Base-by-base conservation (phyloP, 92 coral and sea anemone genomes). In the Palythoa caribaeorum region DNA sequence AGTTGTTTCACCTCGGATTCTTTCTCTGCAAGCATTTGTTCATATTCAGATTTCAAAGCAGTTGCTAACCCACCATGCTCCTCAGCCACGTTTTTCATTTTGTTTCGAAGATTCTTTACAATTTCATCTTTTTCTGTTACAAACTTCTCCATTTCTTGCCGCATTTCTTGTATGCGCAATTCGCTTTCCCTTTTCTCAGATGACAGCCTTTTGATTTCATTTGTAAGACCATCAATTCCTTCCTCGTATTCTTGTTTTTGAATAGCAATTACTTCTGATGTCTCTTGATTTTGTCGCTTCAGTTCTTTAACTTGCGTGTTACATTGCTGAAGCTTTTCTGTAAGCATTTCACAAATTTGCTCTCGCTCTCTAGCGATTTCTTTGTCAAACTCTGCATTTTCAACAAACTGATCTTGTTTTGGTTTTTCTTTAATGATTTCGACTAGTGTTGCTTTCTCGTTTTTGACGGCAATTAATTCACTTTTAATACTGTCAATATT, bases 161-260 rank as follows among this genome's bases (percentile, higher is more conserved):
- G 87, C 73, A 96, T 52, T 70, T 93, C 97, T 38, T 96, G 94
- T 13, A 92, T 80, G 38, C 95, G 90, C 85, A 88, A 90, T 85
- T 96, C 99, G 57, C 92, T 89, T 13, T 88, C 92, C 36, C 86
- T 92, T 90, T 96, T 96, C 52, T 94, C 98, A 83, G 76, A 80
- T 28, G 83, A 57, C 51, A 88, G 48, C n/a, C 87, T 69, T 38
- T 92, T 81, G 6, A 78, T 74, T 79, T 92, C 94, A 19, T 86
- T 91, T 51, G 59, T 38, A 21, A 92, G 66, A 19, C 70, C 78
- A 4, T 76, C 51, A 59, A 85, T 74, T 21, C 87, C 87, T 40
- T 92, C 96, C 66, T 90, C 90, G 65, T 84, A 92, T 4, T 88
- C 93, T 50, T 92, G 84, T 88, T 90, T 94, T 79, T 90, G 91